Evolutionary conservation across 2,888 invertebrate genomes (phyloP).

Genomic region (Rosalia funebris): DNA sequence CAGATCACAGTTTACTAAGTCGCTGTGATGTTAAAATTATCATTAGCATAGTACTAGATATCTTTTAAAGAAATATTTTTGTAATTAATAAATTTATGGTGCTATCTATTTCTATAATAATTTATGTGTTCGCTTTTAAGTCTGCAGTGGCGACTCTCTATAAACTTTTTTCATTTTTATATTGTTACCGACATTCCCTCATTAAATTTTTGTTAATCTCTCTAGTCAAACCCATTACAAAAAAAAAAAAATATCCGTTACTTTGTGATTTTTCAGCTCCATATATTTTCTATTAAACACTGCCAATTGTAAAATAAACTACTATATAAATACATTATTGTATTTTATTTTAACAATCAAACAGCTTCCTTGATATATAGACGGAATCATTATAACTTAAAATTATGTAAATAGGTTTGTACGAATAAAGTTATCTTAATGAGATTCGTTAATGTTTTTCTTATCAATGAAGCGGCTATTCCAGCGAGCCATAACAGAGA

Average conservation of each 20-base stretch:
- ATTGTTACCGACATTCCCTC: conserved; percentile 32
- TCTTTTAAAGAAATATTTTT: conserved; percentile 50
- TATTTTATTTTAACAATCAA: conserved; percentile 35
- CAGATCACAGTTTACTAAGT: conserved; percentile 39
- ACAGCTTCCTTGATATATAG: not conserved
- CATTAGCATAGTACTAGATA: conserved; percentile 38
- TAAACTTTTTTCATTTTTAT: conserved; percentile 22
- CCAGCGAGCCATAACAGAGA: too few relatives aligned
- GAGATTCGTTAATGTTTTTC: not conserved
- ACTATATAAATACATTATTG: conserved; percentile 33
- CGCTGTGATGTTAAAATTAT: conserved; percentile 45
- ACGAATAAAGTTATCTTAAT: conserved; percentile 17
- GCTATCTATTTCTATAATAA: conserved; percentile 51
- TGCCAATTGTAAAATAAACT: conserved; percentile 62
- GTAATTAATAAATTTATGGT: conserved; percentile 56
- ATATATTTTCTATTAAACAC: conserved; percentile 51
- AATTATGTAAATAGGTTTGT: conserved; percentile 24
- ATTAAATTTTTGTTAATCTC: conserved; percentile 24
- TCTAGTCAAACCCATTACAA: conserved; percentile 33
- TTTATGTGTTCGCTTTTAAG: conserved; percentile 48
- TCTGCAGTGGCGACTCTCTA: conserved; percentile 44
- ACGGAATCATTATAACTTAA: conserved; percentile 1
- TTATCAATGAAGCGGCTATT: not conserved
- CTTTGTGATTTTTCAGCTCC: conserved; percentile 24
- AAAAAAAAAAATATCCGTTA: not conserved